A percentile compares a stretch with the other conserved stretches of the same genome.
Conservation (phyloP, 1,140 invertebrate genomes). For the Melanaphis sacchari region DNA sequence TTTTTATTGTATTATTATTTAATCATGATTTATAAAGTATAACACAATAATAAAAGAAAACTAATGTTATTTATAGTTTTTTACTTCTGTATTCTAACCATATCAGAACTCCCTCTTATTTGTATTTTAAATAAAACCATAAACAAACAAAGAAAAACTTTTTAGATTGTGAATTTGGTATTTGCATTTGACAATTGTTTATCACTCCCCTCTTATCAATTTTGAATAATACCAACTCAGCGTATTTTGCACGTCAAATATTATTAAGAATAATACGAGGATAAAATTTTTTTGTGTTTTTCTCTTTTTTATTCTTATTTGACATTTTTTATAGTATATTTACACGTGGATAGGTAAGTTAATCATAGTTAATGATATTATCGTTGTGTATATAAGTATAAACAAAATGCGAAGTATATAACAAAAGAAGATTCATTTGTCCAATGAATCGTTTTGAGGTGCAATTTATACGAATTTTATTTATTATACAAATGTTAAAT, state of each 20-base stretch:
- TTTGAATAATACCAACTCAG: background rate
- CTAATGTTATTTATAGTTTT: background rate
- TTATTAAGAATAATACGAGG: background rate
- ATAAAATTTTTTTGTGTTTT: background rate
- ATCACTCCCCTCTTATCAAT: background rate
- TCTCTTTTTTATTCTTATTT: too few relatives aligned
- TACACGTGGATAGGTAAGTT: background rate
- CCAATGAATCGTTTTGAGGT: background rate
- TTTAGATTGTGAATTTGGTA: background rate
- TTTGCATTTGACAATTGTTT: background rate
- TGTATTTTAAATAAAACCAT: background rate
- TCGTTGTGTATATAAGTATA: background rate
- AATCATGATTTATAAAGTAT: background rate
- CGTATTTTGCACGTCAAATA: background rate
- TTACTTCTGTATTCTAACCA: background rate
- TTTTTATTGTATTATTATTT: too few relatives aligned
- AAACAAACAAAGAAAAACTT: background rate
- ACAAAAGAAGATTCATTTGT: background rate
- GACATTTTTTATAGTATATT: background rate
- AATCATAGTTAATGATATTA: background rate
- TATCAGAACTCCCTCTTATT: background rate
- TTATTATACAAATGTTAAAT: background rate
- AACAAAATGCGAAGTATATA: background rate
- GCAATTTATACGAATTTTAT: background rate
- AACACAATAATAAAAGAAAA: background rate